Conservation (phyloP, 2,888 invertebrate species). For the Zygothrica quintamaculata region DNA sequence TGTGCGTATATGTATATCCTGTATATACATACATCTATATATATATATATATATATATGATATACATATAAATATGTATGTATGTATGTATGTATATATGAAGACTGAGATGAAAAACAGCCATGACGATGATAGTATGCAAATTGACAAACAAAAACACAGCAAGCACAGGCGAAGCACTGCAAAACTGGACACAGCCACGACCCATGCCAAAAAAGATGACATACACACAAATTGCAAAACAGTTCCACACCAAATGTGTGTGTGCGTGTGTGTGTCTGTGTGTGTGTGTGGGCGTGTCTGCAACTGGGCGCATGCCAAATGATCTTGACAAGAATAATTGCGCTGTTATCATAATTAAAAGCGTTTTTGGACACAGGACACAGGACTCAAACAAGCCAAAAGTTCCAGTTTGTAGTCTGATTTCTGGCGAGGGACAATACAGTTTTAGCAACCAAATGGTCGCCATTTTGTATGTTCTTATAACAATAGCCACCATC, state of each 20-base stretch:
- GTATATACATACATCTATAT: conserved; percentile 23
- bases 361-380: conserved; percentile 76
- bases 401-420: too few species aligned
- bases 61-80: conserved; percentile 25
- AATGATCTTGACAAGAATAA: conserved; percentile 83
- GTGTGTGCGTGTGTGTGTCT: conserved; percentile 11
- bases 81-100: conserved; percentile 20
- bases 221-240: conserved; percentile 71
- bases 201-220: conserved; percentile 59
- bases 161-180: conserved; percentile 42
- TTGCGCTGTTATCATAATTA: conserved; percentile 83
- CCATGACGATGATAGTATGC: conserved; percentile 82
- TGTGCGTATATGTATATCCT: conserved; percentile 54
- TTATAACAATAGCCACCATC: conserved; percentile 45
- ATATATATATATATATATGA: conserved; percentile 17
- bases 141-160: conserved; percentile 82
- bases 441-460: conserved; percentile 78
- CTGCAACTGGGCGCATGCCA: conserved; percentile 55
- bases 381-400: conserved; percentile 16
- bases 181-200: conserved; percentile 48
- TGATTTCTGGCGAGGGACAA: conserved; percentile 13
- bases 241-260: conserved; percentile 33
- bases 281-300: conserved; percentile 40
- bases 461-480: conserved; percentile 76
- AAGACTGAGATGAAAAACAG: conserved; percentile 70